These are phyloP conservation scores for Orientallactaga bullata DNA, from an alignment of 2,113 vertebrate species.

Conservation along the genomic window DNA sequence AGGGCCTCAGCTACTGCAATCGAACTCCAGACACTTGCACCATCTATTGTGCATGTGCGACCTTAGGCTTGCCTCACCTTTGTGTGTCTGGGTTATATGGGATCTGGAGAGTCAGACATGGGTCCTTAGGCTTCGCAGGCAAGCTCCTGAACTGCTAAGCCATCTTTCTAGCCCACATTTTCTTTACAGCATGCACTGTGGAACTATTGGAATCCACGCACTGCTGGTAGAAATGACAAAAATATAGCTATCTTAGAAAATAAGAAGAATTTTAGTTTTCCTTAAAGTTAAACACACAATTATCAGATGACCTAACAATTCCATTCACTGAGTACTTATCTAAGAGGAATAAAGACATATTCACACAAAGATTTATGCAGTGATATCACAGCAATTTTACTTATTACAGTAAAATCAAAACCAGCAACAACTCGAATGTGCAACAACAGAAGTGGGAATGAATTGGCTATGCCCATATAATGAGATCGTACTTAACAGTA, in stretches of 20 bases:
- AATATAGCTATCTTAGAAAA: not conserved
- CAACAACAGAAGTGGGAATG: not conserved
- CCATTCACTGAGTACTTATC: not conserved
- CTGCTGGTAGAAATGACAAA: not conserved
- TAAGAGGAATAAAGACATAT: not conserved
- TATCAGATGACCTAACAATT: not conserved
- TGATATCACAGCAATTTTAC: not conserved
- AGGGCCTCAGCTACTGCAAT: too few relatives aligned
- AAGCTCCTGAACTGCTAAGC: too few relatives aligned
- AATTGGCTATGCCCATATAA: not conserved
- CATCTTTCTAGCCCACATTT: too few relatives aligned
- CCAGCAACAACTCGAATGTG: not conserved
- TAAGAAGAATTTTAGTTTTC: not conserved
- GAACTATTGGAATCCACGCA: not conserved
- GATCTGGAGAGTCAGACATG: too few relatives aligned
- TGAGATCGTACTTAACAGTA: not conserved
- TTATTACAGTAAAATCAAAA: not conserved
- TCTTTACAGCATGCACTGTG: not conserved
- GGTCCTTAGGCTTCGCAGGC: too few relatives aligned
- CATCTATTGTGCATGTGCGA: too few relatives aligned
- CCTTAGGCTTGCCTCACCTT: too few relatives aligned
- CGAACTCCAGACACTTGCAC: too few relatives aligned
- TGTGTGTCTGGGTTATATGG: too few relatives aligned
- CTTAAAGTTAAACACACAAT: not conserved
- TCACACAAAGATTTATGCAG: not conserved